A percentile compares a stretch with the other conserved stretches of the same genome.
Conservation (phyloP, 2,888 invertebrate species). For the Drosophila peninsularis region DNA sequence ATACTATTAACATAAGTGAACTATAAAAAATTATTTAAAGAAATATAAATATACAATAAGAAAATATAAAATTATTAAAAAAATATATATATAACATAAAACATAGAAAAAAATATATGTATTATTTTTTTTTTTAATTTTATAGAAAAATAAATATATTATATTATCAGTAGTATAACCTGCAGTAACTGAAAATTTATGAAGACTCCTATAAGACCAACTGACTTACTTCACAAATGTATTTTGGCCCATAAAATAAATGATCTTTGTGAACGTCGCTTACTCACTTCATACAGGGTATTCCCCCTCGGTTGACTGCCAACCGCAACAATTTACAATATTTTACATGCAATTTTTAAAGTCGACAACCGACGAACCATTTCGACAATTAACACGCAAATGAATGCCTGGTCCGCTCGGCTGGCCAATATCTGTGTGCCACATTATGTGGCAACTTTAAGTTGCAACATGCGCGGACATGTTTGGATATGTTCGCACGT, state of each 20-base stretch:
- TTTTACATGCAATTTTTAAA: slow-evolving; percentile 64
- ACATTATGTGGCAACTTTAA: slow-evolving; percentile 20
- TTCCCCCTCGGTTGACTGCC: slow-evolving; percentile 8
- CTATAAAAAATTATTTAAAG: too few species aligned
- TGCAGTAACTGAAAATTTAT: not conserved
- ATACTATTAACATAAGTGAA: too few species aligned
- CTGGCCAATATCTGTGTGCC: slow-evolving; percentile 18
- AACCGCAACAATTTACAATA: slow-evolving; percentile 65
- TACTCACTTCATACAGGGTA: slow-evolving; percentile 10
- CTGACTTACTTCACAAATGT: not conserved
- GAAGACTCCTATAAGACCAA: too few species aligned
- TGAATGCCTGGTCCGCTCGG: slow-evolving; percentile 24
- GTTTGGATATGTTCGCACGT: not conserved
- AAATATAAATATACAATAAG: not conserved
- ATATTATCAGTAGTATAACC: too few species aligned
- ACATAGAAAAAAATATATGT: too few species aligned
- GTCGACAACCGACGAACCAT: slow-evolving; percentile 39
- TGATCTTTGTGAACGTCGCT: not conserved
- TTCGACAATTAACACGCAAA: slow-evolving; percentile 61
- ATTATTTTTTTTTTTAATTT: too few species aligned
- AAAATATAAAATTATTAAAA: not conserved
- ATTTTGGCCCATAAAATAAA: not conserved
- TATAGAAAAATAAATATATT: not conserved
- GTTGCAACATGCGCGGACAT: slow-evolving; percentile 11
- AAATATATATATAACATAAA: not conserved